Conservation (phyloP, 2,113 vertebrate species). For the Prunella fulvescens region DNA sequence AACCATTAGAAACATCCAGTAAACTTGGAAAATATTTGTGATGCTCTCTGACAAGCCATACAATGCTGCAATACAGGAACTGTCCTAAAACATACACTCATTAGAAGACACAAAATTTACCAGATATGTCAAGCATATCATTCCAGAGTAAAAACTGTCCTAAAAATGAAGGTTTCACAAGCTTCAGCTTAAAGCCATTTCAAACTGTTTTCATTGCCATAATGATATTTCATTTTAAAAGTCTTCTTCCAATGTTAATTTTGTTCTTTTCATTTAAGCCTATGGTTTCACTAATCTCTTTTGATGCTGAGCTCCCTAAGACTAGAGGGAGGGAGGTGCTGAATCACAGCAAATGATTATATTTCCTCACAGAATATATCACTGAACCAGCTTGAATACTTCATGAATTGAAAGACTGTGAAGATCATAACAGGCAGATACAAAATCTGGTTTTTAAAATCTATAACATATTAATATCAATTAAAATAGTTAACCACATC, state of each 20-base stretch:
- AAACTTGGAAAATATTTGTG: not conserved
- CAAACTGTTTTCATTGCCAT: not conserved
- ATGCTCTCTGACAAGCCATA: not conserved
- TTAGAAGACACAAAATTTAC: not conserved
- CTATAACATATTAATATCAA: not conserved
- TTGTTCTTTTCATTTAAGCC: not conserved
- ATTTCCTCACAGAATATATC: not conserved
- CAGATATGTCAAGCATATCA: not conserved
- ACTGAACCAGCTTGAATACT: slow-evolving; percentile 18
- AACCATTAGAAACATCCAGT: not conserved
- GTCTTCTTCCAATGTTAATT: not conserved
- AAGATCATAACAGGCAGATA: slow-evolving; percentile 24
- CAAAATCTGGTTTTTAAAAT: slow-evolving; percentile 7
- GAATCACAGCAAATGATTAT: slow-evolving; percentile 39
- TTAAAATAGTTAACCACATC: not conserved
- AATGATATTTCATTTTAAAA: slow-evolving; percentile 1
- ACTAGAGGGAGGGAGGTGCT: not conserved
- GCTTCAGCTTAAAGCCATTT: not conserved
- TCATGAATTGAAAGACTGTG: not conserved
- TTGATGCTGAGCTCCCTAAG: not conserved
- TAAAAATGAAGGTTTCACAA: not conserved
- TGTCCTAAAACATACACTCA: not conserved
- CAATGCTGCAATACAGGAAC: not conserved
- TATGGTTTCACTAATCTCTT: not conserved
- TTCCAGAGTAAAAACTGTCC: not conserved